Percentiles rank a stretch among this genome's conserved stretches.
Conservation (phyloP, 2,113 vertebrate species). For the Mystacornis crossleyi region DNA sequence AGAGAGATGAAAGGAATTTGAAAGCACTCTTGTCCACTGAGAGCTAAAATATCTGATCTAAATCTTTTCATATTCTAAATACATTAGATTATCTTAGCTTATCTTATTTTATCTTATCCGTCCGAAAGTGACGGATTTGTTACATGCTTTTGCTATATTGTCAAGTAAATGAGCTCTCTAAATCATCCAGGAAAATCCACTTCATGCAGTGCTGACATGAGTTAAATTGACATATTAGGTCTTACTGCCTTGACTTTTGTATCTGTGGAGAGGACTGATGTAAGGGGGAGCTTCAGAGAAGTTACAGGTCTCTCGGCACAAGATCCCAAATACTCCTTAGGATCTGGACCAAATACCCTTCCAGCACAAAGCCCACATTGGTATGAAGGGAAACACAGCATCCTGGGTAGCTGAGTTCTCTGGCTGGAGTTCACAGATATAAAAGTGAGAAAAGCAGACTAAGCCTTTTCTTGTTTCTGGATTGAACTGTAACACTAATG, state of each 20-base stretch:
- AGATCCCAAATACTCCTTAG: neutral
- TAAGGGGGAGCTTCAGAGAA: neutral
- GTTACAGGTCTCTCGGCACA: neutral
- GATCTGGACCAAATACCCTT: neutral
- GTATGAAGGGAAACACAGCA: neutral
- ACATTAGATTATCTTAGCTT: neutral
- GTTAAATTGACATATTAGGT: neutral
- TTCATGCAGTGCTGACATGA: neutral
- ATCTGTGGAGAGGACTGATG: neutral
- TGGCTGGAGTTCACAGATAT: neutral
- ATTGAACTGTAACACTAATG: neutral
- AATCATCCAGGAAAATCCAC: neutral
- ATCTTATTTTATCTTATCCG: too few species aligned
- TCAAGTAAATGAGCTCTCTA: neutral
- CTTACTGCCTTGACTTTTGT: neutral
- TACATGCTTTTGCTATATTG: neutral
- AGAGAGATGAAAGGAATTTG: neutral
- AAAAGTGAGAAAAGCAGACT: neutral
- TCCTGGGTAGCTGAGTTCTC: neutral
- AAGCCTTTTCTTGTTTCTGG: neutral
- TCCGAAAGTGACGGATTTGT: neutral
- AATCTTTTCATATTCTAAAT: neutral
- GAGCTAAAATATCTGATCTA: neutral
- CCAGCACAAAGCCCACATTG: neutral
- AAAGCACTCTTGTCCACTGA: neutral